Evolutionary conservation across 2,888 invertebrate species (phyloP).

Genomic region (Rhagophthalmus giganteus): DNA sequence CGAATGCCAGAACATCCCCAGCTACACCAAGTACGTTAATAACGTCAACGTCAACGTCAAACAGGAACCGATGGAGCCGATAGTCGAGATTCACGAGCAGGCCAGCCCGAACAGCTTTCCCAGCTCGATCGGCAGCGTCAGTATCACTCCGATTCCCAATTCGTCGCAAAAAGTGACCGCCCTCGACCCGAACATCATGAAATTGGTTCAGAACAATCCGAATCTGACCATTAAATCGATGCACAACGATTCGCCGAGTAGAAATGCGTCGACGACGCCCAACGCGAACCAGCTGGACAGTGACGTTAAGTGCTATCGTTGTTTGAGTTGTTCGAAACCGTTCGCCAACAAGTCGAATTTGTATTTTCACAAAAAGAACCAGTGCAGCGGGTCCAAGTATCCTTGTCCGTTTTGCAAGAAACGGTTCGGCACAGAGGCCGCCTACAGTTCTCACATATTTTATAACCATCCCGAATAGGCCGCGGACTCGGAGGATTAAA

Average conservation of each 20-base stretch:
- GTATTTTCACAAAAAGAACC: slow-evolving; percentile 55
- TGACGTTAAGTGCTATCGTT: slow-evolving; percentile 48
- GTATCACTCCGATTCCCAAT: slow-evolving; percentile 52
- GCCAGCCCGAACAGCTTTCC: slow-evolving; percentile 29
- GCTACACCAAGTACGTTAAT: slow-evolving; percentile 16
- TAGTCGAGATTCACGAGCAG: slow-evolving; percentile 53
- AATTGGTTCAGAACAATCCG: slow-evolving; percentile 53
- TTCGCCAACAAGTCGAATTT: slow-evolving; percentile 54
- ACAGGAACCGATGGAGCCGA: slow-evolving; percentile 51
- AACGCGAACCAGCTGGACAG: slow-evolving; percentile 24
- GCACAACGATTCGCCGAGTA: slow-evolving; percentile 14
- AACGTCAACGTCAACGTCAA: slow-evolving; percentile 39
- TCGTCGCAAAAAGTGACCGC: slow-evolving; percentile 43
- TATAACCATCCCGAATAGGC: slow-evolving; percentile 56
- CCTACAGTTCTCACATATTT: slow-evolving; percentile 56
- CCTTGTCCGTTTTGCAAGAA: slow-evolving; percentile 56
- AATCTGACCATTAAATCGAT: slow-evolving; percentile 50
- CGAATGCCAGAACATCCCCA: slow-evolving; percentile 12
- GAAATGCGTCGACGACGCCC: slow-evolving; percentile 1
- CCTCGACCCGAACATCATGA: slow-evolving; percentile 50
- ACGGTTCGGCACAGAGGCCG: slow-evolving; percentile 54
- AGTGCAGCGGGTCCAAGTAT: slow-evolving; percentile 53
- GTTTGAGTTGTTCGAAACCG: slow-evolving; percentile 53
- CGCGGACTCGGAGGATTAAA: too few relatives aligned
- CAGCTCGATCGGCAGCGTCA: slow-evolving; percentile 43